These are phyloP conservation scores for Dicyrtoma fusca DNA, from an alignment of 2,888 invertebrate species.

Conservation along the genomic window DNA sequence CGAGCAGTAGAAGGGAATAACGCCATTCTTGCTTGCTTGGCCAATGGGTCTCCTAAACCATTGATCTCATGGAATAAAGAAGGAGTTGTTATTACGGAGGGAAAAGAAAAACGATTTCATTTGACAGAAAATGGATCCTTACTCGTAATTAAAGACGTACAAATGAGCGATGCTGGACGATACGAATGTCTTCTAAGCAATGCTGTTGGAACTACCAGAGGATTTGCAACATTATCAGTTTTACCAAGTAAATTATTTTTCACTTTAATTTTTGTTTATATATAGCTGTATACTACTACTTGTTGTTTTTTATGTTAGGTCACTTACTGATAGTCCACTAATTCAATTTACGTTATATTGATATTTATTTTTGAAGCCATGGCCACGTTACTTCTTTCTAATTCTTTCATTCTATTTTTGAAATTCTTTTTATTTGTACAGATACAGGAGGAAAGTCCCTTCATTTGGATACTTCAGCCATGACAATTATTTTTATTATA, in stretches of 20 bases:
- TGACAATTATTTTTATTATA: slow-evolving; percentile 84
- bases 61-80: slow-evolving; percentile 84
- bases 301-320: no score
- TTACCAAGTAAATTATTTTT: slow-evolving; percentile 62
- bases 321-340: no score
- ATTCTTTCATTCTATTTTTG: not conserved
- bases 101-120: slow-evolving; percentile 68
- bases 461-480: slow-evolving; percentile 69
- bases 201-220: slow-evolving; percentile 75
- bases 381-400: not conserved
- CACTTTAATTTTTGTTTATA: no score
- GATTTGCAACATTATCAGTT: slow-evolving; percentile 72
- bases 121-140: slow-evolving; percentile 86
- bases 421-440: slow-evolving; percentile 3
- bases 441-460: slow-evolving; percentile 63
- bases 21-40: slow-evolving; percentile 85
- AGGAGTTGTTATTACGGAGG: slow-evolving; percentile 73
- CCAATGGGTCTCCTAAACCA: slow-evolving; percentile 81
- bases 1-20: slow-evolving; percentile 76
- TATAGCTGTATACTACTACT: not conserved
- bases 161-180: slow-evolving; percentile 76
- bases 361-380: not conserved
- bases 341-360: no score
- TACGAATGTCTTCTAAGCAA: slow-evolving; percentile 92
- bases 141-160: slow-evolving; percentile 81